Evolutionary conservation across 35 echinoderm and acorn worm genomes (phyloP).

Genomic region (Stichopus chloronotus): DNA sequence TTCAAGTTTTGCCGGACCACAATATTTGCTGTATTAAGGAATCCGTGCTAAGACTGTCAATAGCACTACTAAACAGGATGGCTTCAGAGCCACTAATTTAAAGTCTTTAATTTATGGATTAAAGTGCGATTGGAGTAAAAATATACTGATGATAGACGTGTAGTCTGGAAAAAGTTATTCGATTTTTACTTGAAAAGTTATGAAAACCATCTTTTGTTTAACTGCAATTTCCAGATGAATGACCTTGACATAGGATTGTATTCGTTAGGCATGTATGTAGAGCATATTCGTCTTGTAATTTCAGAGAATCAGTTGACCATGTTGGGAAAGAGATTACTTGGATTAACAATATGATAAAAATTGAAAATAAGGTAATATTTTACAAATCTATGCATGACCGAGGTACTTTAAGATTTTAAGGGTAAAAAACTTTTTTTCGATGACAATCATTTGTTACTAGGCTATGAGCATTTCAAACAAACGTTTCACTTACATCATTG

Average conservation of each 20-base stretch:
- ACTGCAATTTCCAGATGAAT: not conserved
- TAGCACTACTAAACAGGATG: no score
- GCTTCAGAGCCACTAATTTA: not conserved
- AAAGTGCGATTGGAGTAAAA: not conserved
- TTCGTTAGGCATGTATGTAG: not conserved
- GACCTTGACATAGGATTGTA: not conserved
- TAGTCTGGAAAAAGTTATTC: not conserved
- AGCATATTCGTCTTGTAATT: not conserved
- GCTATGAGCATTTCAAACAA: not conserved
- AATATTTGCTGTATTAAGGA: not conserved
- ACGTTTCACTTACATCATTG: not conserved
- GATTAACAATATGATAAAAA: not conserved
- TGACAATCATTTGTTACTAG: not conserved
- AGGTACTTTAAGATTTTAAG: no score
- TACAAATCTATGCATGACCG: not conserved
- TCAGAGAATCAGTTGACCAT: not conserved
- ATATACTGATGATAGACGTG: not conserved
- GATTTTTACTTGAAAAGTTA: constrained; percentile 8
- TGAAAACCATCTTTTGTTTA: not conserved
- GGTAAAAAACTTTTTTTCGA: not conserved
- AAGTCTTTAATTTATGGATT: not conserved
- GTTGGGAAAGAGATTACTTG: not conserved
- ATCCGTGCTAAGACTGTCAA: not conserved
- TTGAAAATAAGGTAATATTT: not conserved
- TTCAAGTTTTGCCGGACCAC: constrained; percentile 42